Evolutionary conservation across 2,888 invertebrate species (phyloP), one percentile per base, ranked within the genome.

Genomic region (Catonia carolina): DNA sequence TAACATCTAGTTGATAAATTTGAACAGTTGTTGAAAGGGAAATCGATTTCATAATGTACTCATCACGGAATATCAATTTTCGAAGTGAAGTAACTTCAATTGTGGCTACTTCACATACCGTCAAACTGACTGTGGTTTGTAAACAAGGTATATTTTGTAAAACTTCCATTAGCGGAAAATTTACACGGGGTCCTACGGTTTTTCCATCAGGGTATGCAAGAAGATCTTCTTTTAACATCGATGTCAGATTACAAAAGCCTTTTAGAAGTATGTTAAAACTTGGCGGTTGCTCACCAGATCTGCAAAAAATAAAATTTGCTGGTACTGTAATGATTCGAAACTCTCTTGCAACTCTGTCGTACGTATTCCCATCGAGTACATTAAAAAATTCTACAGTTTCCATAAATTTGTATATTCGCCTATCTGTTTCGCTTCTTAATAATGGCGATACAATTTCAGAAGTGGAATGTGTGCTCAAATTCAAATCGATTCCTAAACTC

Each of bases 121-220:
- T 45, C 8, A 45, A 15, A n/a, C 45, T 45, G 22, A 20, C 14
- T 14, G 45, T 27, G 7, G 45, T 45, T 27, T 22, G 23, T 14
- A 45, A 45, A 18, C 45, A 45, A 23, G 22, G 45, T 12, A 22
- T 45, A 27, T 45, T 45, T 17, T 23, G 45, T 12, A 20, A 8
- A 3, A 45, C 14, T 45, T 45, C 45, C 45, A 45, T 45, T 23
- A 45, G n/a, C 8, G 45, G 45, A 18, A 45, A 45, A 20, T 12
- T 22, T 14, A 14, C 12, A 2, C n/a, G 20, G 12, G 45, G 45
- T 14, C 45, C 45, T 1, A 45, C 12, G n/a, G 22, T 10, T 18
- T 45, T 45, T 1, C 45, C 45, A 3, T 6, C 45, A 3, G 22
- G 45, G 27, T 23, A 45, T 14, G 22, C 3, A 2, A 15, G 22